These are phyloP conservation scores for Calephelis virginiensis DNA, from an alignment of 1,140 invertebrate genomes.

Conservation along the genomic window DNA sequence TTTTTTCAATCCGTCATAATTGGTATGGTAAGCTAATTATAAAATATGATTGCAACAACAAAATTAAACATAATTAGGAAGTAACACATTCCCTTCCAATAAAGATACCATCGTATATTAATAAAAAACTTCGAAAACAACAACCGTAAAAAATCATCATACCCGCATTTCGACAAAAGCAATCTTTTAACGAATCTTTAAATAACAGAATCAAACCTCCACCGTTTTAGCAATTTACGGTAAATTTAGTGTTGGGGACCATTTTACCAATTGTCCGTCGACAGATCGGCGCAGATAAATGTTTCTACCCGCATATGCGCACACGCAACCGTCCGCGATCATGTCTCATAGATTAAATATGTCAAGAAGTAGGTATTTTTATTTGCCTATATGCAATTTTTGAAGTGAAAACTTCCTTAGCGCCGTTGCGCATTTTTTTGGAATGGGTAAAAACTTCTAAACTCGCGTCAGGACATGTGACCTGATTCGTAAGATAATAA, in stretches of 20 bases:
- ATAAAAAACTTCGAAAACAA: slow-evolving; percentile 40
- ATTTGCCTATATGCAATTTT: not conserved
- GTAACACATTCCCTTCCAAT: slow-evolving; percentile 23
- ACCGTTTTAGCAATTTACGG: slow-evolving; percentile 68
- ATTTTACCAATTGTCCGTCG: slow-evolving; percentile 68
- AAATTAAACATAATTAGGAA: slow-evolving; percentile 21
- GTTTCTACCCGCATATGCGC: slow-evolving; percentile 63
- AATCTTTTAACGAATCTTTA: slow-evolving; percentile 65
- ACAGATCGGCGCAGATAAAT: slow-evolving; percentile 57
- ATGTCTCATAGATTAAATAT: not conserved
- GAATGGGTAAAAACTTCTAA: too few species aligned
- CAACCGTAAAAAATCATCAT: slow-evolving; percentile 54
- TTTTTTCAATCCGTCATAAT: too few species aligned
- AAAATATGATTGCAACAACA: not conserved
- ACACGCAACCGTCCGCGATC: slow-evolving; percentile 48
- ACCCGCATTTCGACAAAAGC: slow-evolving; percentile 64
- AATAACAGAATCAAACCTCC: slow-evolving; percentile 53
- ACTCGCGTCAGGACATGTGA: too few species aligned
- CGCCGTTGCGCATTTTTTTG: too few species aligned
- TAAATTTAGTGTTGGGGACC: slow-evolving; percentile 58
- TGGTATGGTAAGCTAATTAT: not conserved
- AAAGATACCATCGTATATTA: slow-evolving; percentile 30
- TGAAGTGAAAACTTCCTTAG: too few species aligned
- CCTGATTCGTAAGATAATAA: too few species aligned
- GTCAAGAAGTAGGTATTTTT: not conserved